These are phyloP conservation scores for Drosophila mimetica DNA, from an alignment of 2,888 invertebrate genomes.

Conservation along the genomic window DNA sequence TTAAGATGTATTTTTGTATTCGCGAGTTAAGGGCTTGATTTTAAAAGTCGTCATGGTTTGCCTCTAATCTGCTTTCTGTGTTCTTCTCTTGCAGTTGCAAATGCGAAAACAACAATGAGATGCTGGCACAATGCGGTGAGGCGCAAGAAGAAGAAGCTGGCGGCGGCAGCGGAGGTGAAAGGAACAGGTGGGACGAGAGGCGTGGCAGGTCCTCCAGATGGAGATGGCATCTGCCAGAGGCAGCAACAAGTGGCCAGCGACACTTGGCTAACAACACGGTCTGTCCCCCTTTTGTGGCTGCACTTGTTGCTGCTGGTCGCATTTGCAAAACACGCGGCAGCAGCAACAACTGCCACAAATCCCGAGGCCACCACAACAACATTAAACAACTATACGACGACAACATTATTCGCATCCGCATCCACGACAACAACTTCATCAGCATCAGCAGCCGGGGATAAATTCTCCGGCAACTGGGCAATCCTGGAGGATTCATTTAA, in stretches of 20 bases:
- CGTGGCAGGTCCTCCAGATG: conserved; percentile 12
- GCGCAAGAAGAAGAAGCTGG: conserved; percentile 66
- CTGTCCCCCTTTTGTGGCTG: conserved; percentile 38
- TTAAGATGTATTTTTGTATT: background rate
- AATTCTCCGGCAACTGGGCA: conserved; percentile 37
- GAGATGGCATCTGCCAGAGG: conserved; percentile 48
- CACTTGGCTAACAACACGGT: conserved; percentile 42
- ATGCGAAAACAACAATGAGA: conserved; percentile 84
- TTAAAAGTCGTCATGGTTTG: background rate
- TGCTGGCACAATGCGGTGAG: conserved; percentile 81
- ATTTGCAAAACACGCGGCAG: conserved; percentile 60
- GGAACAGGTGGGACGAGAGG: conserved; percentile 8
- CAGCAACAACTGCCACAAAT: conserved; percentile 46
- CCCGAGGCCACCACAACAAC: conserved; percentile 44
- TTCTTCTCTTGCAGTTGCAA: conserved; percentile 68
- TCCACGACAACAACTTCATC: conserved; percentile 18
- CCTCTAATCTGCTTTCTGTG: conserved; percentile 9
- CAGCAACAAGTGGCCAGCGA: conserved; percentile 63
- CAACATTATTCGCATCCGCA: conserved; percentile 28
- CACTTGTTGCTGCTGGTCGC: conserved; percentile 59
- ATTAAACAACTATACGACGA: conserved; percentile 37
- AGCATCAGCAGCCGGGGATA: conserved; percentile 27
- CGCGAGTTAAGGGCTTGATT: background rate
- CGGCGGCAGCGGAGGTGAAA: conserved; percentile 13
- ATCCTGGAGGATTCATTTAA: conserved; percentile 67